Evolutionary conservation across 2,113 vertebrate species (phyloP), one percentile per base, ranked within the genome.

Genomic region (Dasyprocta punctata): DNA sequence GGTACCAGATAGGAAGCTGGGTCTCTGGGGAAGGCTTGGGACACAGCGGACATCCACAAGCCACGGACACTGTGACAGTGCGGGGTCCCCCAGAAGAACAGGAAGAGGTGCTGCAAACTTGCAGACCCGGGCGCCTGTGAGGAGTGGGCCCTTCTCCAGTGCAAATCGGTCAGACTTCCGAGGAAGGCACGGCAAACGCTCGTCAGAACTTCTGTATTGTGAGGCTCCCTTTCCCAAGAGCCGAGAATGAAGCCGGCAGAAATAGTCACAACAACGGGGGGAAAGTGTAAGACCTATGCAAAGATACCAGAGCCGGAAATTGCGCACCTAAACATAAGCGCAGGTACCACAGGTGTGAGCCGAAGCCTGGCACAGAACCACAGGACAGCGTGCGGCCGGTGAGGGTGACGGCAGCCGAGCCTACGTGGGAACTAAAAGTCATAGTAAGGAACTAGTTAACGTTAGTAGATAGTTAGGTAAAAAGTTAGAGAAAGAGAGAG

Each of bases 341-440:
- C 26, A 8, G 24, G 38, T 22, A 75, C 7, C 20, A 60, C 4
- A 22, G 16, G 67, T 81, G 44, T 86, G 38, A 47, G 81, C 54
- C 30, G 3, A 69, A 95, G 49, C 54, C 56, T 63, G 6, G 44
- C n/a, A 2, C 61, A 36, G 9, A 38, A 3, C 52, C 12, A 67
- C 90, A 90, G 78, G 80, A 90, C 24, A 81, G 26, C 14, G n/a
- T 41, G 5, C 13, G 11, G 4, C 38, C 47, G n/a, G 38, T 77
- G 65, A 90, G 61, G 19, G 2, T 28, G n/a, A 73, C 1, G 22
- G 54, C 33, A 75, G 63, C 33, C 44, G 86, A 90, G 60, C 7
- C 67, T 12, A 86, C 58, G 47, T 96, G 10, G 56, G 58, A 86
- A 87, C 63, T 94, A 56, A 63, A 95, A 87, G n/a, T 12, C 17